phyloP scores from a whole-genome alignment of 2,113 vertebrate species.

The Lates calcarifer region DNA sequence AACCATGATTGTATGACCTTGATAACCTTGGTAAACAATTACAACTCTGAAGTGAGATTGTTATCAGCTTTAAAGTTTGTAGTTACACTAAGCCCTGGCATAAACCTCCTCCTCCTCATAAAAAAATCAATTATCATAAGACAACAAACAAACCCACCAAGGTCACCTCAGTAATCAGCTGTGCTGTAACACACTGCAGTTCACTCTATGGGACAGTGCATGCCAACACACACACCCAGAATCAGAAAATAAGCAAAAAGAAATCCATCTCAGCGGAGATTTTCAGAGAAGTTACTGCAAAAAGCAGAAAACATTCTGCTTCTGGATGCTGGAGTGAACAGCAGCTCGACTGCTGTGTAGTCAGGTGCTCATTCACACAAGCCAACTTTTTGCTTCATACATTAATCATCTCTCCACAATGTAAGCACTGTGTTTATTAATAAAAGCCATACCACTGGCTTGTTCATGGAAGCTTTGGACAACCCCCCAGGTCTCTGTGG shows the following conservation, averaged over 20 bases:
- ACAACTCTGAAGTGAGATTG: too few relatives aligned
- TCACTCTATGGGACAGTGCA: neutral
- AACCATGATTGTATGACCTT: too few relatives aligned
- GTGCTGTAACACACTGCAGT: neutral
- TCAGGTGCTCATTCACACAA: slow-evolving; percentile 49
- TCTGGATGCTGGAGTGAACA: slow-evolving; percentile 8
- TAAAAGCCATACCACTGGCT: slow-evolving; percentile 38
- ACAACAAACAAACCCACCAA: neutral
- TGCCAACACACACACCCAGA: neutral
- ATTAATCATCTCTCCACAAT: slow-evolving; percentile 31
- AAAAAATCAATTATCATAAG: neutral
- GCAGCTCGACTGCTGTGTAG: slow-evolving; percentile 32
- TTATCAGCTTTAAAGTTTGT: too few relatives aligned
- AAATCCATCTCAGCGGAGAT: neutral
- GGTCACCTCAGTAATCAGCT: neutral
- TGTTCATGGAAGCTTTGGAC: slow-evolving; percentile 15
- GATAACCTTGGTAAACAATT: too few relatives aligned
- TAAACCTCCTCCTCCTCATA: too few relatives aligned
- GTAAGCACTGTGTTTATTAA: slow-evolving; percentile 34
- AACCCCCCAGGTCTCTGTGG: slow-evolving; percentile 54
- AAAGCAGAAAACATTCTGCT: slow-evolving; percentile 2
- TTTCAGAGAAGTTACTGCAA: neutral
- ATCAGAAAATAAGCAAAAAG: neutral
- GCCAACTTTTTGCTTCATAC: slow-evolving; percentile 27
- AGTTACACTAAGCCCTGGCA: too few relatives aligned